Evolutionary conservation across 2,888 invertebrate species (phyloP), one percentile per base, ranked within the genome.

Genomic region (Tromatobia lineatoria): DNA sequence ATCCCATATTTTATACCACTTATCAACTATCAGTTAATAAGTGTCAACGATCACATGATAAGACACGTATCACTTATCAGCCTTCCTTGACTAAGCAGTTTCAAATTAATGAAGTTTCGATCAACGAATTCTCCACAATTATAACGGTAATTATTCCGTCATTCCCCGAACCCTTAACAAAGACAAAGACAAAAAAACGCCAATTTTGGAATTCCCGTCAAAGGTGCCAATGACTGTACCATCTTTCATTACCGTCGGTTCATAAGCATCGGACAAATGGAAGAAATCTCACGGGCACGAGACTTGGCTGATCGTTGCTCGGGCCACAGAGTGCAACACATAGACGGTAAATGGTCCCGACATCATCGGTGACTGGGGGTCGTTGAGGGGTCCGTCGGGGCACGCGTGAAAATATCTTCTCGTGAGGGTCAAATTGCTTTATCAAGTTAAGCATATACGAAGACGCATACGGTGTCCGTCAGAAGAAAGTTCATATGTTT

Each of bases 381-480:
- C 76, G 76, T 52, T 42, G 66, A 52, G 75, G 25, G 42, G 76
- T 76, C 59, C 71, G 70, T 71, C 59, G 61, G 77, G 67, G 73
- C 71, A 57, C 23, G 80, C 76, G 73, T 74, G 80, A 80, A 75
- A 80, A 73, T 69, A 77, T 84, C 75, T 23, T 73, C 59, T 59
- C 69, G 61, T 3, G 29, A 57, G 34, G 61, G 52, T 52, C 74
- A 80, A 80, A 80, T 80, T 80, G 69, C 80, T 80, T 80, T 75
- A 80, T 80, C 80, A 80, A 75, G 15, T 42, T 47, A 45, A 54
- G 47, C 47, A 34, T 47, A 47, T 45, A 61, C 59, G 66, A 77
- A 76, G 54, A 47, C 52, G 47, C 80, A 64, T 61, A 77, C 59
- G 52, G 52, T 57, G 80, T 83, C 67, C 71, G 76, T 83, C 83